phyloP scores from a whole-genome alignment of 2,797 vertebrate genomes.

The Xerus rutilus region DNA sequence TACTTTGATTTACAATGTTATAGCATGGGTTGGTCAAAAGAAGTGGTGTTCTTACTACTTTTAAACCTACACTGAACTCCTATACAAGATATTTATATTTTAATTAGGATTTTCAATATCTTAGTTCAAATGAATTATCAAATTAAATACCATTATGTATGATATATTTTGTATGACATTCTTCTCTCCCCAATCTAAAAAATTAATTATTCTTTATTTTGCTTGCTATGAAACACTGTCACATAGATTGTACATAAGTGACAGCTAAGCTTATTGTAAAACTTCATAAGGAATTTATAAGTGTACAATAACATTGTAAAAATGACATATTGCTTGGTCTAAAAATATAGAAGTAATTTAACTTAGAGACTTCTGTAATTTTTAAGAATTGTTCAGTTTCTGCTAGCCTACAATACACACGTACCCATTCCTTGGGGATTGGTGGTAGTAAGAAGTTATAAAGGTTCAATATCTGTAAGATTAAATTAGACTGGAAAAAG shows the following conservation, averaged over 20 bases:
- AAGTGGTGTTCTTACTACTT: neutral
- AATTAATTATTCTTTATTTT: neutral
- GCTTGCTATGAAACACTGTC: neutral
- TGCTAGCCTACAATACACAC: neutral
- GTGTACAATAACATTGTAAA: neutral
- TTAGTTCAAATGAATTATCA: constrained; percentile 28
- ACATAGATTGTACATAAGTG: neutral
- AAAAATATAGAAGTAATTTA: constrained; percentile 46
- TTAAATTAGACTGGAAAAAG: constrained; percentile 52
- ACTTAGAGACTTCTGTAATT: neutral
- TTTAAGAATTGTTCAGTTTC: constrained; percentile 50
- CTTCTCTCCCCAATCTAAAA: neutral
- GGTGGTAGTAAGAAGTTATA: neutral
- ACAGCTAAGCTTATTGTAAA: neutral
- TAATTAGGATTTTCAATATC: neutral
- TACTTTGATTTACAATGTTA: neutral
- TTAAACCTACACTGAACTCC: neutral
- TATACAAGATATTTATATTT: neutral
- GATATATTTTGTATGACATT: neutral
- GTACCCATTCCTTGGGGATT: neutral
- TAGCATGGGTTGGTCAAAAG: neutral
- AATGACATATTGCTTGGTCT: neutral
- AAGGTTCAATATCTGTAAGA: neutral
- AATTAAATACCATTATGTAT: neutral
- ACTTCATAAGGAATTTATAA: constrained; percentile 25